A percentile compares a stretch with the other conserved stretches of the same genome.
phyloP scores from a whole-genome alignment of 2,797 vertebrate species.

The Knipowitschia caucasica region DNA sequence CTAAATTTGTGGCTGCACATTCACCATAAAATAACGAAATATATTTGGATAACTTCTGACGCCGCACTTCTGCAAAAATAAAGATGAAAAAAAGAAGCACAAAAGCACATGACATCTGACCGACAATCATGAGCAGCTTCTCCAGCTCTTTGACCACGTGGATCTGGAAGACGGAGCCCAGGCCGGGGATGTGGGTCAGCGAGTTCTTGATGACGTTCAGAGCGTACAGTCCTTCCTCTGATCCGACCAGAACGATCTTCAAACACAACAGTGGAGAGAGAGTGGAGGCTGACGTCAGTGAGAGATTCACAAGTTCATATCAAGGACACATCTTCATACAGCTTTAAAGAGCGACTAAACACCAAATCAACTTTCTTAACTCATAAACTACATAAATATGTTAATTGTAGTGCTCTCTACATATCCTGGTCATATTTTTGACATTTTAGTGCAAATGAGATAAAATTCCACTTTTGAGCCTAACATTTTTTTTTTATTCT shows the following conservation, averaged over 20 bases:
- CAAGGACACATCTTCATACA: neutral
- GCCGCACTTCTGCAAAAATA: neutral
- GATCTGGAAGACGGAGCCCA: slow-evolving; percentile 97
- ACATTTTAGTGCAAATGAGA: too few relatives aligned
- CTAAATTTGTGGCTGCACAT: too few relatives aligned
- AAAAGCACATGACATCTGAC: slow-evolving; percentile 64
- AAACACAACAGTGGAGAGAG: slow-evolving; percentile 6
- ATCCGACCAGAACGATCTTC: slow-evolving; percentile 97
- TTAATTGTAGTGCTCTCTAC: too few relatives aligned
- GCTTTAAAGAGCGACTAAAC: too few relatives aligned
- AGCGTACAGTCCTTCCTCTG: slow-evolving; percentile 96
- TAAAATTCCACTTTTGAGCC: too few relatives aligned
- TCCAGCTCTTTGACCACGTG: slow-evolving; percentile 97
- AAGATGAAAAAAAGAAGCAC: neutral
- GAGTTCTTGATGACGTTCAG: slow-evolving; percentile 98
- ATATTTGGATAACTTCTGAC: too few relatives aligned
- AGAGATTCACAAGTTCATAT: neutral
- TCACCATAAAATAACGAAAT: too few relatives aligned
- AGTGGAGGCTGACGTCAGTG: neutral
- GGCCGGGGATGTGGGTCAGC: slow-evolving; percentile 91
- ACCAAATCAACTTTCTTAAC: too few relatives aligned
- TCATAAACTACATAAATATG: too few relatives aligned
- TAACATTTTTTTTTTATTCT: too few relatives aligned
- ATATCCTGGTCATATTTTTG: too few relatives aligned
- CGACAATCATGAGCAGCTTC: slow-evolving; percentile 96